These are phyloP conservation scores for Gopherus evgoodei DNA, from an alignment of 2,113 vertebrate species.

Conservation along the genomic window DNA sequence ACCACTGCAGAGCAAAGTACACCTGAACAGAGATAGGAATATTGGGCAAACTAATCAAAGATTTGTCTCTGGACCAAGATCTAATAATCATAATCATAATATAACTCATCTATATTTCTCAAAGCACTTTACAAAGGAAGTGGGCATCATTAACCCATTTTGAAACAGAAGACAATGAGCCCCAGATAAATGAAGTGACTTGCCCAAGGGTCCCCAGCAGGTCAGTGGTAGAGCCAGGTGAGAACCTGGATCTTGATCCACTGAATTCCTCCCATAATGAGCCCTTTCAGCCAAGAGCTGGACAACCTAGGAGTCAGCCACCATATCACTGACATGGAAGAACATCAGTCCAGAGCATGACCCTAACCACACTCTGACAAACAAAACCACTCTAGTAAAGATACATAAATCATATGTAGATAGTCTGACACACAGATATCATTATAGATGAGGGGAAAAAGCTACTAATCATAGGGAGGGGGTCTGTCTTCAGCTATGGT, in stretches of 20 bases:
- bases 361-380: not conserved
- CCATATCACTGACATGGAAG: not conserved
- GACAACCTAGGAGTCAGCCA: not conserved
- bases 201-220: too few relatives aligned
- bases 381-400: not conserved
- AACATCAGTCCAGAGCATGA: not conserved
- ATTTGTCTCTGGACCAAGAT: fast-evolving
- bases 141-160: too few relatives aligned
- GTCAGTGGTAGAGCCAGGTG: too few relatives aligned
- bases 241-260: too few relatives aligned
- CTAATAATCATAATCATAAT: not conserved
- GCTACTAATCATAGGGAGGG: not conserved
- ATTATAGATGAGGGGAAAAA: not conserved
- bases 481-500: not conserved
- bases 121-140: too few relatives aligned
- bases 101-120: not conserved
- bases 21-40: not conserved
- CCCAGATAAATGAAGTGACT: too few relatives aligned
- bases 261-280: too few relatives aligned
- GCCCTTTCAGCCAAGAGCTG: not conserved
- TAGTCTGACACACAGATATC: fast-evolving
- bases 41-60: not conserved
- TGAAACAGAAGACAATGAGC: too few relatives aligned
- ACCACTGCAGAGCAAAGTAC: not conserved
- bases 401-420: not conserved